Evolutionary conservation across 2,888 invertebrate species (phyloP).

Genomic region (Lissocephala sabroskyi): DNA sequence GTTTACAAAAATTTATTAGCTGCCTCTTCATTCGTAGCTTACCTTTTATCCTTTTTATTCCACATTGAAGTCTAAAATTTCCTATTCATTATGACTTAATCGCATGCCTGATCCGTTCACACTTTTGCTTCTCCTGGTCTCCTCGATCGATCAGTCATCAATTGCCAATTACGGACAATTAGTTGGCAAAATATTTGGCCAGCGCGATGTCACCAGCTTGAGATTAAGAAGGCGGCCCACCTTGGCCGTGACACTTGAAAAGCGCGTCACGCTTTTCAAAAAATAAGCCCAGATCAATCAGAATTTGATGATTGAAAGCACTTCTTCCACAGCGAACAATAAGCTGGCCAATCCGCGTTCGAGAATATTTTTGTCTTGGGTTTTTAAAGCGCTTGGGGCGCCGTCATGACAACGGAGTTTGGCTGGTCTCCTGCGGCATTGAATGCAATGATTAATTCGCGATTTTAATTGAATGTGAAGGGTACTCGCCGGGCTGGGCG

Average conservation of each 20-base stretch:
- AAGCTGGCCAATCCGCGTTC: neutral
- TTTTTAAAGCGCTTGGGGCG: conserved; percentile 29
- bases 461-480: conserved; percentile 24
- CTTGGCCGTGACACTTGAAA: conserved; percentile 37
- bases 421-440: neutral
- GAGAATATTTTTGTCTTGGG: conserved; percentile 15
- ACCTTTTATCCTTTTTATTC: too few species aligned
- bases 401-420: conserved; percentile 17
- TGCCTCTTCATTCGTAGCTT: too few species aligned
- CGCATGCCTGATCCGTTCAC: too few species aligned
- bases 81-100: too few species aligned
- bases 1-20: too few species aligned
- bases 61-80: too few species aligned
- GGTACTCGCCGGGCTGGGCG: conserved; percentile 6
- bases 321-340: neutral
- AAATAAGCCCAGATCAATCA: conserved; percentile 35
- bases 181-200: conserved; percentile 50
- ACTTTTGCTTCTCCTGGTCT: too few species aligned
- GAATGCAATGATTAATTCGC: conserved; percentile 17
- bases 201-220: conserved; percentile 17
- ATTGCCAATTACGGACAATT: conserved; percentile 50
- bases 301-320: conserved; percentile 7
- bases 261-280: conserved; percentile 21
- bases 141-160: too few species aligned
- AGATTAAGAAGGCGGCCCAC: conserved; percentile 31